Evolutionary conservation across 2,113 vertebrate species (phyloP), one percentile per base, ranked within the genome.

Genomic region (Lampris megalopsis): DNA sequence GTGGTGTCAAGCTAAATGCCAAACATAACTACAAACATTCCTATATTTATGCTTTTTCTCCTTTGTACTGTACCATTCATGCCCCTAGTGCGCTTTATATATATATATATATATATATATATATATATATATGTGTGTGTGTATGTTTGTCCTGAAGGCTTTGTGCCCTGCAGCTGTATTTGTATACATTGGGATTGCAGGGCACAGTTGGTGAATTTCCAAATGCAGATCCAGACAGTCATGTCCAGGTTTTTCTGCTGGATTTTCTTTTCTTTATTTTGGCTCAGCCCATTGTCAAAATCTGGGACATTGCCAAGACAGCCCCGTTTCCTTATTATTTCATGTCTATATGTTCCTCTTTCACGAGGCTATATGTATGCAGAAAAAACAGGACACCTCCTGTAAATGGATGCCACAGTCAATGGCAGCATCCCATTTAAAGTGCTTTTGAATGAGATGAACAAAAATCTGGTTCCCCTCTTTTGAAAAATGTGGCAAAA

Each of bases 191-290:
- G 48, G 42, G 71, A 70, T 54, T n/a, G 37, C 66, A 49, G 42
- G 72, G 68, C 65, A 71, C 45, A 69, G 65, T 81, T 68, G 62
- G 61, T 53, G 80, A 73, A 81, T 89, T 83, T 76, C 75, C 77
- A 84, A 79, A 71, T 57, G 71, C 40, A 66, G 78, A 81, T 81
- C 75, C 66, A 54, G 82, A 85, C 84, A 67, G 68, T 60, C 76
- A 77, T 66, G 80, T 72, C 61, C 75, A 63, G 54, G 45, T 80
- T 81, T 24, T 88, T 81, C 81, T 79, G 67, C 73, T 76, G 75
- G 85, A 41, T 73, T 49, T 42, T 49, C 61, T 73, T 54, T 68
- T 68, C 68, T 79, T 82, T 68, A 74, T 79, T 68, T 86, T 66
- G 67, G 75, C 65, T 78, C 5, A 35, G 38, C 5, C 57, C 47